Evolutionary conservation across 92 coral and sea anemone genomes (phyloP).

Genomic region (Parazoanthus darwini): DNA sequence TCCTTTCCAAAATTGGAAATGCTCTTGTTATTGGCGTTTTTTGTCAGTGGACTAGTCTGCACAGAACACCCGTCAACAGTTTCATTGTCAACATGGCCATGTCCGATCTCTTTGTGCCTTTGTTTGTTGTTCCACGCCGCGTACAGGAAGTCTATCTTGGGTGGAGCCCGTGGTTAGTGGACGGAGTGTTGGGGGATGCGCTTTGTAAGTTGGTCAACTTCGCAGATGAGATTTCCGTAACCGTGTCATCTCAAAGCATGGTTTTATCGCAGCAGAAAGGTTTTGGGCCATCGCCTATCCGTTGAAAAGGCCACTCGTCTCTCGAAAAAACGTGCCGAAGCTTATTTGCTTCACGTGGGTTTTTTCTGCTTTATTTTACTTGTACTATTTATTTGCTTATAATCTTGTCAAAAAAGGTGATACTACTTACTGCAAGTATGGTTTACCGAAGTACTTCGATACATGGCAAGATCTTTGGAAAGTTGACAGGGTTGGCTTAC

Average conservation of each 20-base stretch:
- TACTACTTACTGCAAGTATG: neutral
- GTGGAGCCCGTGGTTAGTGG: constrained; percentile 22
- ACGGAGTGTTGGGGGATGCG: constrained; percentile 2
- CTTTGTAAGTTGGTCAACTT: constrained; percentile 21
- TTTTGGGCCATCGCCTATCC: constrained; percentile 26
- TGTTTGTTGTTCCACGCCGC: constrained; percentile 23
- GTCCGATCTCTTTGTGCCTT: constrained; percentile 31
- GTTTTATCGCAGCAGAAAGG: constrained; percentile 31
- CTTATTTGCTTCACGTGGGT: constrained; percentile 25
- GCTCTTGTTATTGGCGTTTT: constrained; percentile 24
- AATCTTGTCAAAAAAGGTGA: neutral
- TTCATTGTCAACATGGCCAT: constrained; percentile 32
- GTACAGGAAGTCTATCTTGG: neutral
- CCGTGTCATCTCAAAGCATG: constrained; percentile 33
- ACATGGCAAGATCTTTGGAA: neutral
- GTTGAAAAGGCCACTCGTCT: neutral
- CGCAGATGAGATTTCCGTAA: constrained; percentile 9
- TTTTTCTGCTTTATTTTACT: neutral
- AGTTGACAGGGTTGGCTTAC: neutral
- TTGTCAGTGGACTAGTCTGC: neutral
- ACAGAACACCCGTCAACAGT: constrained; percentile 12
- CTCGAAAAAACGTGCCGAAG: neutral
- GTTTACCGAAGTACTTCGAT: neutral
- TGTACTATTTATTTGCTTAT: neutral
- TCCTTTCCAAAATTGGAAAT: constrained; percentile 27